Percentiles rank a stretch among this genome's conserved stretches.
Evolutionary conservation across 23 tunicate genomes (phyloP).

Genomic region (Ciona savignyi): DNA sequence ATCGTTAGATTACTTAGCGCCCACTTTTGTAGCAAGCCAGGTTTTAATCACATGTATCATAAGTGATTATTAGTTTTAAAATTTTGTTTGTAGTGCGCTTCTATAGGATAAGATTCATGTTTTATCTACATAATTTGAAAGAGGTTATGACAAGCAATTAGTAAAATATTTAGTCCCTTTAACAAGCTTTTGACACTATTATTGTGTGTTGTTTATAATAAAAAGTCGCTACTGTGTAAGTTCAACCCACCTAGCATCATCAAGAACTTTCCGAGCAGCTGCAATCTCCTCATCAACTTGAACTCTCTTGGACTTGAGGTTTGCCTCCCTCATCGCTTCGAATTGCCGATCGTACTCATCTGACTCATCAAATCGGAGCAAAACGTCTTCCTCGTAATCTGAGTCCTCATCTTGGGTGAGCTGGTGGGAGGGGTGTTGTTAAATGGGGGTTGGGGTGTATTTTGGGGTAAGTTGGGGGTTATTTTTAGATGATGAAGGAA

Average conservation of each 20-base stretch:
- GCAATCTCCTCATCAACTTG: constrained; percentile 83
- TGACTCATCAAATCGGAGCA: constrained; percentile 41
- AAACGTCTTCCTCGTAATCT: constrained; percentile 71
- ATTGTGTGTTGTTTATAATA: neutral
- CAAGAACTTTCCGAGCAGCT: constrained; percentile 38
- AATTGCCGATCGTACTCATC: constrained; percentile 81
- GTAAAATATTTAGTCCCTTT: neutral
- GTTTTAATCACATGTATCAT: too few species aligned
- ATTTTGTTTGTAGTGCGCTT: neutral
- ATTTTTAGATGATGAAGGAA: too few species aligned
- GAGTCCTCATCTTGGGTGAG: constrained; percentile 58
- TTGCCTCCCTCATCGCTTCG: constrained; percentile 70
- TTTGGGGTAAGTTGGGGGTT: too few species aligned
- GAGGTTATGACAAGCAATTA: neutral
- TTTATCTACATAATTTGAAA: neutral
- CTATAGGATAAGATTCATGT: neutral
- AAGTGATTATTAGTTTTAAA: neutral
- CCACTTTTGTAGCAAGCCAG: too few species aligned
- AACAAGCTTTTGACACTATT: neutral
- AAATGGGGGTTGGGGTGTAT: too few species aligned
- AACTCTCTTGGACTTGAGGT: constrained; percentile 73
- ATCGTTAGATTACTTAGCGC: too few species aligned
- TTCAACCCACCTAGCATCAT: constrained; percentile 64
- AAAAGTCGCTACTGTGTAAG: too few species aligned
- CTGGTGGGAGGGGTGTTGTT: constrained; percentile 10